These are phyloP conservation scores for Nanger granti DNA, from an alignment of 2,113 vertebrate species.

Conservation along the genomic window DNA sequence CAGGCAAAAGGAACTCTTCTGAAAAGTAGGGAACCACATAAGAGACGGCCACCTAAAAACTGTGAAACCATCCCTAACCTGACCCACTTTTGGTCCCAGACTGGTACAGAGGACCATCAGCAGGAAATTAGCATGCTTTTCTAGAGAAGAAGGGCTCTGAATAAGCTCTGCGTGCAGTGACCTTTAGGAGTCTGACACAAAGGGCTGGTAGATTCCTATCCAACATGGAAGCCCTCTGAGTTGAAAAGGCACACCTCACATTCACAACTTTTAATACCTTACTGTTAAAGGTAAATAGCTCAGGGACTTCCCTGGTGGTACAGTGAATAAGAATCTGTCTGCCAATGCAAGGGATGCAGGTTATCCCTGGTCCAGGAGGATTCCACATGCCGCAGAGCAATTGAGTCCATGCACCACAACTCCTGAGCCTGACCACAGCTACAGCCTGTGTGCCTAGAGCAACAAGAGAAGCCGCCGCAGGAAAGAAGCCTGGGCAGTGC, in stretches of 20 bases:
- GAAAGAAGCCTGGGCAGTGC: neutral
- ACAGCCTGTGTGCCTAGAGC: neutral
- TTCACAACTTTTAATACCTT: neutral
- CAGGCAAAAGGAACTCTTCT: neutral
- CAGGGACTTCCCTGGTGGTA: neutral
- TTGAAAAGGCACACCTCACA: neutral
- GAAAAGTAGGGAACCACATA: neutral
- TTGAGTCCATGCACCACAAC: neutral
- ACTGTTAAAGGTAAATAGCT: neutral
- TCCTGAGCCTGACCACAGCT: neutral
- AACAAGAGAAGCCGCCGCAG: fast-evolving
- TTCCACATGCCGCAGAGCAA: neutral
- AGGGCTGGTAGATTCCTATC: neutral
- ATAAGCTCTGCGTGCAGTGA: neutral
- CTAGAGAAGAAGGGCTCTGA: neutral
- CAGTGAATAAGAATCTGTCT: neutral
- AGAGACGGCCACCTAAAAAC: neutral
- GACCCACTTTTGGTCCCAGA: neutral
- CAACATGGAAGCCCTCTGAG: neutral
- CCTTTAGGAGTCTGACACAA: neutral
- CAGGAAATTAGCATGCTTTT: neutral
- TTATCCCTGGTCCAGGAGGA: neutral
- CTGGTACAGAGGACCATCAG: neutral
- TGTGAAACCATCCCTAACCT: neutral
- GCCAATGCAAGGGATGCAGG: neutral